A percentile compares a stretch with the other conserved stretches of the same genome.
phyloP scores from a whole-genome alignment of 2,888 invertebrate species.

The Trichogramma dendrolimi region DNA sequence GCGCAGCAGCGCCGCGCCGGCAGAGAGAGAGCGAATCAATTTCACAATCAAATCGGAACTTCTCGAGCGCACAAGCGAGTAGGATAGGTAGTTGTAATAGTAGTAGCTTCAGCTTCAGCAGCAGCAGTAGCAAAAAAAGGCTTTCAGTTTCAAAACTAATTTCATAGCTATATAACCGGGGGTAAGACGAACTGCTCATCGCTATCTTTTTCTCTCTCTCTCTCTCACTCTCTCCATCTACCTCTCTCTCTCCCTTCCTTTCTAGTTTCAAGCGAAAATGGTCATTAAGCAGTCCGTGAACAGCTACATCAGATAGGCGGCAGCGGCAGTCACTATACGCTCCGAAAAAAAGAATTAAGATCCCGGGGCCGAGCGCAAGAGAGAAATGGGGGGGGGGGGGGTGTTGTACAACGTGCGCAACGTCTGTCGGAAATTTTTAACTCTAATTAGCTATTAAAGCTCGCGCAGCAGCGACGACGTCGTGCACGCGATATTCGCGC shows the following conservation, averaged over 20 bases:
- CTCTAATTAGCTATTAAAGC: conserved; percentile 32
- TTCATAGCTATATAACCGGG: conserved; percentile 12
- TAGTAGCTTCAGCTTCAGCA: no score
- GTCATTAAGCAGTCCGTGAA: conserved; percentile 18
- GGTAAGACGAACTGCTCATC: conserved; percentile 3
- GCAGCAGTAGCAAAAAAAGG: conserved; percentile 1
- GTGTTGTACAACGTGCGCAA: conserved; percentile 10
- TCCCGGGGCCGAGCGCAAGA: background rate
- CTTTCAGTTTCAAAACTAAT: conserved; percentile 28
- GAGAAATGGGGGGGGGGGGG: background rate
- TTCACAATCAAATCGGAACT: conserved; percentile 25
- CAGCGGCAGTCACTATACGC: background rate
- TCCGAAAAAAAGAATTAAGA: background rate
- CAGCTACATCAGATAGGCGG: conserved; percentile 1
- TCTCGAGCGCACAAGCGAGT: background rate
- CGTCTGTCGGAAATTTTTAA: conserved; percentile 28
- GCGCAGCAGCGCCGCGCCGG: no score
- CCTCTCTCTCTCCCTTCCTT: no score
- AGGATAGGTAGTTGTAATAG: no score
- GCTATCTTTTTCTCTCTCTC: no score
- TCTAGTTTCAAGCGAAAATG: conserved; percentile 9
- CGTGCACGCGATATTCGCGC: no score
- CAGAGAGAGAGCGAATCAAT: conserved; percentile 15
- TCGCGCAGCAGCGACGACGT: conserved; percentile 20
- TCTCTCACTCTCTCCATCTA: no score